phyloP scores from a whole-genome alignment of 2,888 invertebrate species.

The Aleiodes leptofemur region DNA sequence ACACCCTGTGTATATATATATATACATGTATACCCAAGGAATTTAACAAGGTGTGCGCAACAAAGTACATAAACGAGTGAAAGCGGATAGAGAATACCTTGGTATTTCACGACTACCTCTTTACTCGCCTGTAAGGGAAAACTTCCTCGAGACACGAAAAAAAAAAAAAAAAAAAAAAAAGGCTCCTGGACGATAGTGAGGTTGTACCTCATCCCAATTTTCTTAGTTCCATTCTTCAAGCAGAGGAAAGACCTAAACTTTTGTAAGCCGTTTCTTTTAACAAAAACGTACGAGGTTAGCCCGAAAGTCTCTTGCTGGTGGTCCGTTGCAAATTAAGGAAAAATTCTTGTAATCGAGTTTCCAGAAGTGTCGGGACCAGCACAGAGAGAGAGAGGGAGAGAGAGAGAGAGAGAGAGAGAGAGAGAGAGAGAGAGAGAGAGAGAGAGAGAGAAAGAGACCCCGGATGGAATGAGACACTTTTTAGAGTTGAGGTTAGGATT shows the following conservation, averaged over 20 bases:
- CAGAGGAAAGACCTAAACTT: conserved; percentile 46
- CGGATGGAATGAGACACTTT: too few relatives aligned
- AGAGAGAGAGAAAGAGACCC: too few relatives aligned
- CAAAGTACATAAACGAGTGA: conserved; percentile 43
- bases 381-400: too few relatives aligned
- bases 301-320: not conserved
- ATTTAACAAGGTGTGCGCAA: conserved; percentile 10
- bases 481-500: conserved; percentile 17
- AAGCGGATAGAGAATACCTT: conserved; percentile 33
- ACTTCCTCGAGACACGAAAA: conserved; percentile 4
- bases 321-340: conserved; percentile 60
- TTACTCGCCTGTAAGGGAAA: not conserved
- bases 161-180: conserved; percentile 10
- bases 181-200: conserved; percentile 25
- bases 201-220: conserved; percentile 11
- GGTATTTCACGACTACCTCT: conserved; percentile 22
- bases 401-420: too few relatives aligned
- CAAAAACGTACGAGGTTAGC: conserved; percentile 48
- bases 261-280: conserved; percentile 56
- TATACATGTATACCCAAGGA: not conserved
- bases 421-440: too few relatives aligned
- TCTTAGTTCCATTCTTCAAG: conserved; percentile 7
- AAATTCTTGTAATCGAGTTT: conserved; percentile 62
- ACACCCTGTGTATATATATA: too few relatives aligned
- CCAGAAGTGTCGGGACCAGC: conserved; percentile 50